Evolutionary conservation across 1,140 invertebrate genomes (phyloP), one percentile per base, ranked within the genome.

Genomic region (Drosophila ohnishii): DNA sequence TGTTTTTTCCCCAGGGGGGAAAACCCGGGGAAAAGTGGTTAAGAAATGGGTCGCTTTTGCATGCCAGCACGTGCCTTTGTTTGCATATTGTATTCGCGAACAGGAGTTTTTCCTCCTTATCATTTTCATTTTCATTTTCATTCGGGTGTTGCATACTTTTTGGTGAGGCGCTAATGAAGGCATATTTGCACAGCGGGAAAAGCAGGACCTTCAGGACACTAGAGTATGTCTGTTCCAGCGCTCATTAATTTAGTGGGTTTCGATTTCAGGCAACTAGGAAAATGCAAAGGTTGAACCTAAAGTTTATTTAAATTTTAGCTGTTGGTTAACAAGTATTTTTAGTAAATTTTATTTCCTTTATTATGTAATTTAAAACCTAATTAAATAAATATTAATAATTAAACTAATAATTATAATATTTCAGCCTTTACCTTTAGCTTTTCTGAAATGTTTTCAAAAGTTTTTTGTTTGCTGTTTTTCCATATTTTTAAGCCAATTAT

Each of bases 21-120:
- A 10, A 32, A 51, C 11, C 19, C 19, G 10, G 6, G 44, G 32
- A 28, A 16, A 42, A 62, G 25, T n/a, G 42, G 60, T 48, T 66
- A 34, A 35, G 8, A 70, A 37, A 51, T 25, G 48, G 56, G 44
- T 34, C 69, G 40, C 70, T 60, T 69, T 61, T 73, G 75, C 44
- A 69, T 82, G 44, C 40, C 55, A 37, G 72, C 72, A 78, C 80
- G 75, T 84, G 70, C 58, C 58, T 59, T 71, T 86, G 75, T 82
- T 85, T 85, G 74, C 64, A 86, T 86, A 85, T 86, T 75, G 63
- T 86, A 64, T 85, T 59, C 60, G 62, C 59, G 37, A 48, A 67
- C 42, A 55, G 51, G 51, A 55, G 51, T 55, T 55, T 22, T 16
- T 5, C 28, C 16, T 28, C 45, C 37, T 64, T 64, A 6, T 32